Percentiles rank a stretch among this genome's conserved stretches.
phyloP scores from a whole-genome alignment of 2,113 vertebrate species.

The Carlito syrichta region DNA sequence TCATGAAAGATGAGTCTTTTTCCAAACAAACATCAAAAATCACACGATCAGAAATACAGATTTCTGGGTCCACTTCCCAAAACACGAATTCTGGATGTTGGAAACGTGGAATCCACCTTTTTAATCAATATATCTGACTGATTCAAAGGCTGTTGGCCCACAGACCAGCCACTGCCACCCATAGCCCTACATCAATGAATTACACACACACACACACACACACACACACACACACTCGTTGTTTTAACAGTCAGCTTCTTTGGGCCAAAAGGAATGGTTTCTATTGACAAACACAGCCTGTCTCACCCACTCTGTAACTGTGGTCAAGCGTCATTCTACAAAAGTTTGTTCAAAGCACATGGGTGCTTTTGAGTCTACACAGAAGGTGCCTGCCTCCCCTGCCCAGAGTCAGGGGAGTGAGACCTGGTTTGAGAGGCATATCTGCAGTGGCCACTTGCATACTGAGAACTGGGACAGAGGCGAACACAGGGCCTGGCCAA shows the following conservation, averaged over 20 bases:
- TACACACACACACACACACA: background rate
- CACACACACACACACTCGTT: background rate
- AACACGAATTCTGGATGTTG: background rate
- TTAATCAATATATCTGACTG: background rate
- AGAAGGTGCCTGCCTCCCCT: background rate
- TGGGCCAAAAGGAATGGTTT: background rate
- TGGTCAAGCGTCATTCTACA: background rate
- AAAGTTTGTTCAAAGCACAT: background rate
- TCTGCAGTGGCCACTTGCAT: rapidly evolving
- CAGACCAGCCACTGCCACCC: background rate
- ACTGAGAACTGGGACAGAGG: too few relatives aligned
- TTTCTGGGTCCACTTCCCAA: background rate
- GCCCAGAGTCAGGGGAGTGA: background rate
- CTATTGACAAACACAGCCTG: background rate
- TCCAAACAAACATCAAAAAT: background rate
- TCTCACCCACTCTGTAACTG: background rate
- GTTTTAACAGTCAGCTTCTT: background rate
- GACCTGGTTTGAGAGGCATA: background rate
- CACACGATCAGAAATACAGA: background rate
- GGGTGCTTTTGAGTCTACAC: rapidly evolving
- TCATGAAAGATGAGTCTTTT: background rate
- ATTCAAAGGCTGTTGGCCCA: background rate
- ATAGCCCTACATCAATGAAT: background rate
- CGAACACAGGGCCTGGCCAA: rapidly evolving
- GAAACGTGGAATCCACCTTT: background rate